Evolutionary conservation across 2,113 vertebrate species (phyloP).

Genomic region (Sander lucioperca): DNA sequence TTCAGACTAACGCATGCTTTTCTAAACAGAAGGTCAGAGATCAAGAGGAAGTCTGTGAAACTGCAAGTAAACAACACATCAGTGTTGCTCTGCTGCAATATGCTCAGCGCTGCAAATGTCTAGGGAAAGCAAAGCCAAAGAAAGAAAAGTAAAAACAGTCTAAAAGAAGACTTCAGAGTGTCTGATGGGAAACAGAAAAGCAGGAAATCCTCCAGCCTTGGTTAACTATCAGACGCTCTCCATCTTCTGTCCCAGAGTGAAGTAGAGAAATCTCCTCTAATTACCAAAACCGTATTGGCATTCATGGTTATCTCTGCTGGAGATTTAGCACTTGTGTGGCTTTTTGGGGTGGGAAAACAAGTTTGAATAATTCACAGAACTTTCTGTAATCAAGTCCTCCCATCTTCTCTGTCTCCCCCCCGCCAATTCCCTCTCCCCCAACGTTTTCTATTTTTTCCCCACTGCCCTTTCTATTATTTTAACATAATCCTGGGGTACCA

Average conservation of each 20-base stretch:
- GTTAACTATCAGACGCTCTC: neutral
- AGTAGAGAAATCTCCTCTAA: conserved; percentile 37
- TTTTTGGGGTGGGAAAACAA: neutral
- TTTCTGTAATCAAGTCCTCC: conserved; percentile 31
- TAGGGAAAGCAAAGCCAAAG: conserved; percentile 1
- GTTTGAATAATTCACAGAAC: conserved; percentile 63
- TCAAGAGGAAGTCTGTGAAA: neutral
- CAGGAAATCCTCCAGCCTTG: conserved; percentile 13
- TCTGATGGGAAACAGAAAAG: conserved; percentile 7
- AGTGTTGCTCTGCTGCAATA: neutral
- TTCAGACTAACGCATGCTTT: neutral
- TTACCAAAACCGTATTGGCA: conserved; percentile 50
- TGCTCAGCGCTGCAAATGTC: conserved; percentile 1
- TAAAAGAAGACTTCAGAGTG: conserved; percentile 31
- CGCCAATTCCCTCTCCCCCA: conserved; percentile 10
- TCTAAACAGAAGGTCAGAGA: conserved; percentile 5
- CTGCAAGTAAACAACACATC: conserved; percentile 34
- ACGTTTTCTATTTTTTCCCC: neutral
- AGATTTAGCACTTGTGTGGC: conserved; percentile 35
- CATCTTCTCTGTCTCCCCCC: conserved; percentile 1
- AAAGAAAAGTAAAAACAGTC: neutral
- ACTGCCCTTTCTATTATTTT: conserved; percentile 61
- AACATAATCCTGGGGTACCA: conserved; percentile 58
- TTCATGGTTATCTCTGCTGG: conserved; percentile 30
- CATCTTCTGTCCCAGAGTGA: conserved; percentile 39